A percentile compares a stretch with the other conserved stretches of the same genome.
phyloP scores from a whole-genome alignment of 1,140 invertebrate species.

The Apis florea region DNA sequence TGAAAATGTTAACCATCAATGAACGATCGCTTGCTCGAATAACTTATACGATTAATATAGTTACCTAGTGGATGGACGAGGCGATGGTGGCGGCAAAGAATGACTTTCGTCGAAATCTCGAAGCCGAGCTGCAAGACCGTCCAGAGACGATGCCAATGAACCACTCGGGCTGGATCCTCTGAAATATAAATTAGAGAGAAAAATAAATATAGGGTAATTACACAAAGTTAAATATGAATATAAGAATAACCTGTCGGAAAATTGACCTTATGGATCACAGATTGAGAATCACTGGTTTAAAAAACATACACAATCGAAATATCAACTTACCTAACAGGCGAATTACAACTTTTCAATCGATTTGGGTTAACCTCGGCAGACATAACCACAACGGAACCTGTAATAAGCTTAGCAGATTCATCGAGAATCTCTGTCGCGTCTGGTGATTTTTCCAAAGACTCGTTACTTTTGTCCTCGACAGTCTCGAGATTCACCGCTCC shows the following conservation, averaged over 20 bases:
- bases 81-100: conserved; percentile 77
- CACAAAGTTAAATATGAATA: background rate
- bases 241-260: no score
- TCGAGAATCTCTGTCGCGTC: conserved; percentile 30
- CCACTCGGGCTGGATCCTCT: conserved; percentile 75
- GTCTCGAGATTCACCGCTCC: conserved; percentile 28
- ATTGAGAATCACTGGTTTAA: no score
- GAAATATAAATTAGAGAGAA: background rate
- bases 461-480: conserved; percentile 43
- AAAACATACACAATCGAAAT: no score
- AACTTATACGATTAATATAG: background rate
- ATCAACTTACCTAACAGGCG: conserved; percentile 65
- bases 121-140: conserved; percentile 75
- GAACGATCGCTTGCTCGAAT: background rate
- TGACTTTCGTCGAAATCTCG: conserved; percentile 77
- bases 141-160: conserved; percentile 76
- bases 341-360: conserved; percentile 53
- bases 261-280: no score
- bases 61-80: conserved; percentile 74
- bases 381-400: background rate
- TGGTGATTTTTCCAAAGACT: conserved; percentile 17
- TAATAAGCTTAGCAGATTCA: conserved; percentile 31
- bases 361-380: conserved; percentile 17
- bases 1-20: conserved; percentile 45
- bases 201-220: background rate